Conservation (phyloP, 2,113 vertebrate species). For the Herpetotheres cachinnans region DNA sequence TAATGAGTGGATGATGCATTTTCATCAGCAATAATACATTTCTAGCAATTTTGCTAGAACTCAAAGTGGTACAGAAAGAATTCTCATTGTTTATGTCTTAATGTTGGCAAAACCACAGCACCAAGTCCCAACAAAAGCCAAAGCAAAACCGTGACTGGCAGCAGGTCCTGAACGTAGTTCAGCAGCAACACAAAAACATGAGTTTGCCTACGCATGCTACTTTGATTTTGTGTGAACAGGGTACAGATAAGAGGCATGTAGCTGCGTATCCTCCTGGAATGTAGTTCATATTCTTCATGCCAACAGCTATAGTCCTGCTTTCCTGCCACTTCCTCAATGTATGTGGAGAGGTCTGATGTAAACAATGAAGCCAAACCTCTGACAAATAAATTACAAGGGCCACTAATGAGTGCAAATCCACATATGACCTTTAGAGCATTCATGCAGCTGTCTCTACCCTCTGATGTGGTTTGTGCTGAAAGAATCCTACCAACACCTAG, state of each 20-base stretch:
- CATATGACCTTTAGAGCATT: slow-evolving; percentile 15
- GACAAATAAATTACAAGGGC: slow-evolving; percentile 20
- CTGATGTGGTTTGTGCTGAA: not conserved
- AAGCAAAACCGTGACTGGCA: not conserved
- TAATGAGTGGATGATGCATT: not conserved
- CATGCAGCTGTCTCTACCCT: not conserved
- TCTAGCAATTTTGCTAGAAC: not conserved
- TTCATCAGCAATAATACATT: not conserved
- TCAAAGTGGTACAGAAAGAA: not conserved
- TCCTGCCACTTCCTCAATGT: not conserved
- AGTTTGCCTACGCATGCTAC: accelerated
- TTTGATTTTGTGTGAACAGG: not conserved
- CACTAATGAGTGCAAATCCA: slow-evolving; percentile 35
- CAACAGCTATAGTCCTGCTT: not conserved
- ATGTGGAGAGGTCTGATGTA: not conserved
- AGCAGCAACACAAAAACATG: not conserved
- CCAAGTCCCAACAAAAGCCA: not conserved
- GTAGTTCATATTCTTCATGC: not conserved
- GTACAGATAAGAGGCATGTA: not conserved
- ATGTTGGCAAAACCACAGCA: not conserved
- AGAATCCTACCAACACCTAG: not conserved
- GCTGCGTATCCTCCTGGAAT: not conserved
- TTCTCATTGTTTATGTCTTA: not conserved
- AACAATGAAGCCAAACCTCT: slow-evolving; percentile 11
- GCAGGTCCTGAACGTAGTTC: not conserved